These are phyloP conservation scores for Pseudomugil gertrudae DNA, from an alignment of 2,797 vertebrate genomes.

Conservation along the genomic window DNA sequence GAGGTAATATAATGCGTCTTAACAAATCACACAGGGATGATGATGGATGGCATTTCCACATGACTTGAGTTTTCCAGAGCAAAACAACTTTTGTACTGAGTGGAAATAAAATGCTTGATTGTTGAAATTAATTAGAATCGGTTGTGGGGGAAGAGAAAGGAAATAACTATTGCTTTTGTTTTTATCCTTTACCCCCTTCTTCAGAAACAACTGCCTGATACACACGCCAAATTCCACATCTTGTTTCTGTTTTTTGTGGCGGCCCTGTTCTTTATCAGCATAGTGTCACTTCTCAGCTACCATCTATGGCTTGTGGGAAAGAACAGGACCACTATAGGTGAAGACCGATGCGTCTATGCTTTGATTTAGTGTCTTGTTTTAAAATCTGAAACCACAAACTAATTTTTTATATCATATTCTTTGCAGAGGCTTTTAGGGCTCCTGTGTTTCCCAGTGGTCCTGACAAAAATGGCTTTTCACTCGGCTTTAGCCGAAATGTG, in stretches of 20 bases:
- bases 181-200: conserved; percentile 26
- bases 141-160: background rate
- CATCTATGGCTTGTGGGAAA: conserved; percentile 96
- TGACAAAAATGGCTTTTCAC: conserved; percentile 94
- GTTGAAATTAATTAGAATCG: background rate
- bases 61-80: background rate
- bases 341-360: background rate
- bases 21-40: background rate
- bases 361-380: background rate
- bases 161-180: background rate
- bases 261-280: conserved; percentile 95
- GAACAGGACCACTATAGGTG: conserved; percentile 98
- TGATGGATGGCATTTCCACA: background rate
- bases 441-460: conserved; percentile 90
- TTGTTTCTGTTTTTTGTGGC: conserved; percentile 97
- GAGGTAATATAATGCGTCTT: conserved; percentile 13
- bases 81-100: conserved; percentile 2
- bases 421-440: conserved; percentile 92
- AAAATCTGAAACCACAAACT: background rate
- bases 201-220: conserved; percentile 88
- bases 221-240: conserved; percentile 94
- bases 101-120: background rate
- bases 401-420: too few relatives aligned
- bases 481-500: conserved; percentile 90
- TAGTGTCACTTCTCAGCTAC: conserved; percentile 93